Evolutionary conservation across 2,888 invertebrate species (phyloP), one percentile per base, ranked within the genome.

Genomic region (Pollenia angustigena): DNA sequence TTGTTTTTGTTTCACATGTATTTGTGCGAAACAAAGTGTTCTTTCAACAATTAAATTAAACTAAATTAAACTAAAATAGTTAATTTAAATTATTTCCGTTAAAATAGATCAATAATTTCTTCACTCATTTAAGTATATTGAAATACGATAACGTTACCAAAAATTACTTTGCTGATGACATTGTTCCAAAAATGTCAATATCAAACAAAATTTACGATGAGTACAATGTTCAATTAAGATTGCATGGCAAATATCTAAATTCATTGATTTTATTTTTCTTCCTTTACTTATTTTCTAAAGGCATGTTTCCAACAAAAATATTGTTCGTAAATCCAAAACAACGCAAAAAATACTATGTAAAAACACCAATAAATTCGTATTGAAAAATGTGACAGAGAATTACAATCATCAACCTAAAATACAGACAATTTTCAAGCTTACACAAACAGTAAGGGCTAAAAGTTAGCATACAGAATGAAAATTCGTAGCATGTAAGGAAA

Each of bases 161-260:
- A 81, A 56, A 46, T 6, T 62, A 4, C 1, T 62, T n/a, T 58
- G 44, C 16, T 74, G 81, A 71, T 74, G 81, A 71, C 81, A 66
- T 66, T 74, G 66, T 64, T 42, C 60, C 46, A 54, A 69, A 82
- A 76, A 10, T 62, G 60, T 69, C 62, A 62, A 82, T 23, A 18
- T n/a, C 10, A n/a, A 60, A 50, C 60, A 40, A 75, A 75, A 60
- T 18, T 10, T 66, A 54, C 32, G 23, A 75, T 16, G 44, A 52
- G 14, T 14, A 75, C 10, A 66, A 71, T 32, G 9, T 16, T 42
- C 52, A 82, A 76, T 64, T 66, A 50, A 64, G 46, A 71, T 66
- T 72, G 52, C 56, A 82, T 72, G 78, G 60, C 71, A 66, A 58
- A 84, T 50, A n/a, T n/a, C n/a, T n/a, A 66, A 64, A 66, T 64